These are phyloP conservation scores for Choloepus didactylus DNA, from an alignment of 2,797 vertebrate genomes.

Conservation along the genomic window DNA sequence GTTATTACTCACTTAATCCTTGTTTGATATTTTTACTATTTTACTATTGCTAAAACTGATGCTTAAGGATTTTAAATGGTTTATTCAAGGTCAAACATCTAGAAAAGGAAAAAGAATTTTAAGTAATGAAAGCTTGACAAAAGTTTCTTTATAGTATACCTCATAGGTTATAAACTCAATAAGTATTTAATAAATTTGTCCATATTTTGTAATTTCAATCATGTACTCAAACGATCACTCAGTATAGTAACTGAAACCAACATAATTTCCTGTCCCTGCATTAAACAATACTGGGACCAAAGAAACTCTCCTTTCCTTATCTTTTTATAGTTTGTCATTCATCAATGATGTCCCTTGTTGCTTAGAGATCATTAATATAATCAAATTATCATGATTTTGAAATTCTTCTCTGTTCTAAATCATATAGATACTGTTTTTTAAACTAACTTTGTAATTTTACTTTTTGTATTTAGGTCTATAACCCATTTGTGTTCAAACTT, in stretches of 20 bases:
- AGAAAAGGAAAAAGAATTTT: not conserved
- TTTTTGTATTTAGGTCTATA: not conserved
- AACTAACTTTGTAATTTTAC: not conserved
- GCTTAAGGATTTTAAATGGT: not conserved
- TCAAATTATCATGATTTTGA: not conserved
- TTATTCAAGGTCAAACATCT: constrained; percentile 10
- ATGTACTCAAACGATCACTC: not conserved
- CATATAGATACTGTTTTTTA: not conserved
- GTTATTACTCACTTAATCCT: not conserved
- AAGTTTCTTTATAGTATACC: not conserved
- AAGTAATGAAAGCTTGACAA: not conserved
- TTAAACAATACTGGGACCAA: not conserved
- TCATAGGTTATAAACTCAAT: not conserved
- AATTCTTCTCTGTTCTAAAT: not conserved
- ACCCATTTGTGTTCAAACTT: not conserved
- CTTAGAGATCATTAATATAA: not conserved
- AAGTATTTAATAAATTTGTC: not conserved
- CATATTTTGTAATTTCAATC: not conserved
- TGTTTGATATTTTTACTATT: not conserved
- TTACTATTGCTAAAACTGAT: not conserved
- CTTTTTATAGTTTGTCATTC: not conserved
- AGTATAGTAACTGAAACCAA: not conserved
- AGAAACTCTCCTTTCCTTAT: not conserved
- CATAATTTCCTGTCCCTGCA: not conserved
- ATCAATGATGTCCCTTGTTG: not conserved